Conservation (phyloP, 2,888 invertebrate genomes). For the Lasioglossum malachurum region DNA sequence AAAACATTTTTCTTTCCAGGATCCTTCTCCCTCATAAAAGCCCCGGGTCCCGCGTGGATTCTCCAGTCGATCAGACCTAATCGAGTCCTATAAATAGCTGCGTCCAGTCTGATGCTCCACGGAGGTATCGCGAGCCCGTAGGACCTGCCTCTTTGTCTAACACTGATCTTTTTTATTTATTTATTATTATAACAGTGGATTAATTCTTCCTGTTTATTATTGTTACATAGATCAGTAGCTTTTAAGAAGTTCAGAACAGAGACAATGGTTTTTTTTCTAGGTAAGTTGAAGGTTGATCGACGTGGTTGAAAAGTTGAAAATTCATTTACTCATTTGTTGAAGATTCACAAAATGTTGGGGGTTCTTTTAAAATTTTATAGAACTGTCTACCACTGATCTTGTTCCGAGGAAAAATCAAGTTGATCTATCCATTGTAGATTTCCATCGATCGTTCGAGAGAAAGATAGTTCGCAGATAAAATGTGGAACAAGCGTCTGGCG, state of each 20-base stretch:
- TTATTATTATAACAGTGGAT: no score
- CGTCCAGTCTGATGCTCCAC: constrained; percentile 73
- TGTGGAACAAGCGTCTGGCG: neutral
- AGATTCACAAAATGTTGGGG: no score
- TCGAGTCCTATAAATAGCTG: constrained; percentile 82
- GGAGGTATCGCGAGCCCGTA: constrained; percentile 80
- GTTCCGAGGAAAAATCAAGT: neutral
- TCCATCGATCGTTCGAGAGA: neutral
- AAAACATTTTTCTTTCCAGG: constrained; percentile 39
- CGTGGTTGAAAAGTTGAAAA: no score
- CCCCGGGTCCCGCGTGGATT: constrained; percentile 55
- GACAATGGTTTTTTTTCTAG: no score
- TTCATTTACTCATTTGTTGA: no score
- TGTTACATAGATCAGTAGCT: no score
- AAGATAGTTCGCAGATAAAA: neutral
- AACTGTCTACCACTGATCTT: neutral
- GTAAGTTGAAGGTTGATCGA: no score
- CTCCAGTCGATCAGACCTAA: constrained; percentile 77
- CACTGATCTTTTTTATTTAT: neutral
- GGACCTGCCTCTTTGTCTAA: constrained; percentile 66
- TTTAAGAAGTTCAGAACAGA: no score
- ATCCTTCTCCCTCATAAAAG: constrained; percentile 36
- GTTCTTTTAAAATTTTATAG: no score
- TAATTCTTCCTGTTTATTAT: no score
- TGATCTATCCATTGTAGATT: neutral